Conservation (phyloP, 2,797 vertebrate genomes). For the Lemur catta region DNA sequence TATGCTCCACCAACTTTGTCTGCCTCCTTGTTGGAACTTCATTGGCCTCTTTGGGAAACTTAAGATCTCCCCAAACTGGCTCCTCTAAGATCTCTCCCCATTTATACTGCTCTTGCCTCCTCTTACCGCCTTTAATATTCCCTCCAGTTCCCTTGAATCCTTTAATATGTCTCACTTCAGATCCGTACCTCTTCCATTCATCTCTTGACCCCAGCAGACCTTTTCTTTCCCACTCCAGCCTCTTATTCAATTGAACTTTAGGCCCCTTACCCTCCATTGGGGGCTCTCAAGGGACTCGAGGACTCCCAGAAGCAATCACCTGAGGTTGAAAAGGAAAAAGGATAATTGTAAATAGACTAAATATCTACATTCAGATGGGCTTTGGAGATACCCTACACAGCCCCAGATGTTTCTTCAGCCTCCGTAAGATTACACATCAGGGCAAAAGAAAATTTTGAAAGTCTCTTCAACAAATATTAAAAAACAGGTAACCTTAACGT, state of each 20-base stretch:
- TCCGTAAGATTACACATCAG: not conserved
- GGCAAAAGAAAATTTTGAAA: not conserved
- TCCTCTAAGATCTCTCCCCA: not conserved
- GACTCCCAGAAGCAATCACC: not conserved
- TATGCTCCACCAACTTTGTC: not conserved
- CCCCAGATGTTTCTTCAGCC: not conserved
- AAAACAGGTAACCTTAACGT: not conserved
- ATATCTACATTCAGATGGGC: not conserved
- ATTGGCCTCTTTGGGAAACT: slow-evolving; percentile 11
- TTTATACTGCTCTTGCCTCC: not conserved
- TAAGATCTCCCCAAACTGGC: not conserved
- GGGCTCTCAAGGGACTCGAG: not conserved
- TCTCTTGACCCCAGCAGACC: not conserved
- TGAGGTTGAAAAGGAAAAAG: not conserved
- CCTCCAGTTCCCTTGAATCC: not conserved
- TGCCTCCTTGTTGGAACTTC: not conserved
- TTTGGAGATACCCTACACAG: not conserved
- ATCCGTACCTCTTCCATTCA: not conserved
- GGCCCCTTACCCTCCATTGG: not conserved
- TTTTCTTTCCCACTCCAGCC: not conserved
- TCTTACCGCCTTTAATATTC: not conserved
- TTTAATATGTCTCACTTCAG: not conserved
- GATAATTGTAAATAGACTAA: not conserved
- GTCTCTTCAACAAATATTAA: not conserved
- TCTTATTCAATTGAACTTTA: not conserved